A percentile compares a stretch with the other conserved stretches of the same genome.
phyloP scores from a whole-genome alignment of 2,113 vertebrate genomes.

The Oxyruncus cristatus region DNA sequence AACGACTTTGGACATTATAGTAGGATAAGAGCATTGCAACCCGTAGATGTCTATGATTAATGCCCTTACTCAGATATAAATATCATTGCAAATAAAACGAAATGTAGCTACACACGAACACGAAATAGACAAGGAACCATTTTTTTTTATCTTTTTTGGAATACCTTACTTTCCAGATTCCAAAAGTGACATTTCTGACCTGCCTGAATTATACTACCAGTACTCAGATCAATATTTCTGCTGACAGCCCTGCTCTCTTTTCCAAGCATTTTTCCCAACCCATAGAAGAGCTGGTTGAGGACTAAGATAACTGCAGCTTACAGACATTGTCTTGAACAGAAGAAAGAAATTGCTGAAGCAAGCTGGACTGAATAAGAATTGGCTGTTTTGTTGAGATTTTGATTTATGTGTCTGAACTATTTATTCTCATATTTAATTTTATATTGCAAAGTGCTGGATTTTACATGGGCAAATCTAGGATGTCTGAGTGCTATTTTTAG shows the following conservation, averaged over 20 bases:
- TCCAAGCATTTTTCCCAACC: not conserved
- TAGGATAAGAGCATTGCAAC: not conserved
- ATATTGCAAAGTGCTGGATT: not conserved
- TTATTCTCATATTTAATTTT: conserved; percentile 27
- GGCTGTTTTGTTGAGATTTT: not conserved
- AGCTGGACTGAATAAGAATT: not conserved
- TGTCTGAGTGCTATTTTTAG: not conserved
- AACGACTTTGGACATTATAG: not conserved
- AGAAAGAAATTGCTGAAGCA: not conserved
- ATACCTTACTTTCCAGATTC: not conserved
- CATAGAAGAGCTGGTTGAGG: not conserved
- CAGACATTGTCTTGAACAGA: not conserved
- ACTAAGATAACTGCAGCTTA: not conserved
- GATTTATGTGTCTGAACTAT: not conserved
- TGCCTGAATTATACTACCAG: not conserved
- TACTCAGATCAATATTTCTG: not conserved
- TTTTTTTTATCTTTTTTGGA: not conserved
- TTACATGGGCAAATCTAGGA: not conserved
- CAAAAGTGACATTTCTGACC: not conserved
- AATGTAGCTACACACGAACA: not conserved
- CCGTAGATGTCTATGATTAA: not conserved
- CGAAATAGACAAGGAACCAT: not conserved
- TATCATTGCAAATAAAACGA: not conserved
- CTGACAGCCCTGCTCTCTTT: not conserved
- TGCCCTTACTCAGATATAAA: not conserved